Conservation (phyloP, 1,140 invertebrate genomes). For the Zaprionus gabonicus region DNA sequence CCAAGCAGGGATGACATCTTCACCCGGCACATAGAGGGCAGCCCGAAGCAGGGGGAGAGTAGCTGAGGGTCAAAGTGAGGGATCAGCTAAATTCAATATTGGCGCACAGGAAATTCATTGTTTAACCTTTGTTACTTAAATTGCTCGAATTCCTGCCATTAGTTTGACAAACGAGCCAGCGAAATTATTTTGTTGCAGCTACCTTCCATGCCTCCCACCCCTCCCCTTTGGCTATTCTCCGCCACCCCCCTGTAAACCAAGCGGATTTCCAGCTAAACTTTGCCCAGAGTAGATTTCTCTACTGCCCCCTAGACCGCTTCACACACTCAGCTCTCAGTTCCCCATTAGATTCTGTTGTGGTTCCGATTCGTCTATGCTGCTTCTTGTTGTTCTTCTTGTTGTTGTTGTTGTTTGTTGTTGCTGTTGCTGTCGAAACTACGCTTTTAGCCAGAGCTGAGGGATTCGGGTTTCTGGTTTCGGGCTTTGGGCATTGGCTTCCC, state of each 20-base stretch:
- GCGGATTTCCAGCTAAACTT: conserved; percentile 66
- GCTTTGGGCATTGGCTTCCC: conserved; percentile 29
- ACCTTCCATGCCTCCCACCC: conserved; percentile 26
- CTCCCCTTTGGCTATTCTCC: not conserved
- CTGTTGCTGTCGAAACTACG: conserved; percentile 11
- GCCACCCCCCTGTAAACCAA: conserved; percentile 9
- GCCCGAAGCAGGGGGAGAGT: too few species aligned
- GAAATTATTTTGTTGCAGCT: conserved; percentile 77
- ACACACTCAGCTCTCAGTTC: conserved; percentile 53
- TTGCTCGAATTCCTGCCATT: conserved; percentile 81
- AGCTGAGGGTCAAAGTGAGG: conserved; percentile 12
- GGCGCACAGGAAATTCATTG: conserved; percentile 73
- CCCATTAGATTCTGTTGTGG: conserved; percentile 31
- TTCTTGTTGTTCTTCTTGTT: not conserved
- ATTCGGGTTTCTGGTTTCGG: conserved; percentile 47
- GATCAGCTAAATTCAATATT: conserved; percentile 75
- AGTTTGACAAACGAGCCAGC: conserved; percentile 80
- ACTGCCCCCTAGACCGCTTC: not conserved
- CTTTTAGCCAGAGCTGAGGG: conserved; percentile 24
- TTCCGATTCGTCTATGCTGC: conserved; percentile 22
- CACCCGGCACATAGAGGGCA: conserved; percentile 25
- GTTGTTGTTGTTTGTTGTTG: not conserved
- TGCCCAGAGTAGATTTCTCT: conserved; percentile 32
- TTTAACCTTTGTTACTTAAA: conserved; percentile 82
- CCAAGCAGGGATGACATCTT: conserved; percentile 48